Base-by-base conservation (phyloP, 92 coral and sea anemone genomes). In the Porites cylindrica region DNA sequence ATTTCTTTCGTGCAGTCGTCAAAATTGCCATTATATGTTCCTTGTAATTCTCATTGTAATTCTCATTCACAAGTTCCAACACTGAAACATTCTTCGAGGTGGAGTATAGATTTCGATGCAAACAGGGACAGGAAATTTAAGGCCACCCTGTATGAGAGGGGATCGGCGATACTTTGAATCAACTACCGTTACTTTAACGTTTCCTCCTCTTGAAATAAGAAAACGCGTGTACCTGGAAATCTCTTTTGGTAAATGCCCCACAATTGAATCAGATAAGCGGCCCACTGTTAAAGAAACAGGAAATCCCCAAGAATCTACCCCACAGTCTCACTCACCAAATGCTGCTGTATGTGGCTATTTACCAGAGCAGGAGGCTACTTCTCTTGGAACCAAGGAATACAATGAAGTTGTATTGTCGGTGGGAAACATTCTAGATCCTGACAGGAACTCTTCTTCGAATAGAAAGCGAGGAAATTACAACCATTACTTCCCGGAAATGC, bases 241-340 rank as follows among this genome's bases (percentile, higher is more conserved):
- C 81, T 90, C 93, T 71, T 67, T 74, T 58, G 78, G 80, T 81
- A 76, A 88, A 68, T 87, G 86, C 53, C 77, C 91, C 86, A 84
- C 86, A 73, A 84, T 73, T 86, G 88, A 90, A 86, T 90, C 93
- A 80, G 93, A 91, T 90, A 84, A 79, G 64, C 88, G 91, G 82
- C 88, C 94, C 10, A 26, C 62, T 32, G 78, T 74, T 74, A 74
- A 74, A 74, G 78, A 32, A 47, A 74, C 78, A 74, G 78, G 7
- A 47, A 74, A 74, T 74, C 63, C n/a, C 78, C 78, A 74, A 74
- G 17, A 26, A 8, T 74, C 78, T 74, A 43, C 78, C 47, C 8
- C 78, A 63, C 83, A 24, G 26, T 24, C 26, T 24, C 26, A 1
- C 26, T 24, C 73, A 43, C 60, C 83, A 79, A 79, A 64, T 79